A percentile compares a stretch with the other conserved stretches of the same genome.
Evolutionary conservation across 2,797 vertebrate species (phyloP).

Genomic region (Melanotaenia parkinsoni): DNA sequence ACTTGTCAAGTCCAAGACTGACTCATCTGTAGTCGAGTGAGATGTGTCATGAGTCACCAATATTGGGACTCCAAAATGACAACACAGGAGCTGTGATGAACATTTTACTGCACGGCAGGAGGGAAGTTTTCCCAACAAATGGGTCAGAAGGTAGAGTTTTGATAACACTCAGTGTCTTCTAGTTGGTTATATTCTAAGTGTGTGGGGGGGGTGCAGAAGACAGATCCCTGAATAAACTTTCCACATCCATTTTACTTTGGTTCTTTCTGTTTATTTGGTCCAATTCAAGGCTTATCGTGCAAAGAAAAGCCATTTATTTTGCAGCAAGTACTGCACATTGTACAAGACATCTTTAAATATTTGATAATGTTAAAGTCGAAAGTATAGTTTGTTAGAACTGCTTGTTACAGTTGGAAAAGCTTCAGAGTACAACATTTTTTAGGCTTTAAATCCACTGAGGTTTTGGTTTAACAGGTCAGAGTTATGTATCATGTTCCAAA

Average conservation of each 20-base stretch:
- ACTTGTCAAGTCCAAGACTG: slow-evolving; percentile 58
- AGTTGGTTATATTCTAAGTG: slow-evolving; percentile 2
- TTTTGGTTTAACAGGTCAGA: too few relatives aligned
- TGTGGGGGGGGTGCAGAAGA: not conserved
- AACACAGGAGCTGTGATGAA: slow-evolving; percentile 44
- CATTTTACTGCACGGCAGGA: slow-evolving; percentile 43
- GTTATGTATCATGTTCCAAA: not conserved
- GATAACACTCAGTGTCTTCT: not conserved
- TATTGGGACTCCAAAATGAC: slow-evolving; percentile 56
- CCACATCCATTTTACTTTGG: slow-evolving; percentile 8
- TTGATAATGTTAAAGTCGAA: not conserved
- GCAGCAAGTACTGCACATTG: not conserved
- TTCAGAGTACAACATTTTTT: not conserved
- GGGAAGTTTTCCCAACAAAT: slow-evolving; percentile 52
- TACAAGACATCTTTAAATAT: not conserved
- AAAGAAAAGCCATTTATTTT: slow-evolving; percentile 4
- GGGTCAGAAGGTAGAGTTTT: slow-evolving; percentile 34
- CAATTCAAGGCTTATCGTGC: slow-evolving; percentile 1
- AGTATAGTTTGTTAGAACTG: not conserved
- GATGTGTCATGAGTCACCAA: slow-evolving; percentile 70
- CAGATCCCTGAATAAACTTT: slow-evolving; percentile 5
- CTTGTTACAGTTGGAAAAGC: not conserved
- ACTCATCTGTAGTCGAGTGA: slow-evolving; percentile 67
- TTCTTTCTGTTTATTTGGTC: slow-evolving; percentile 11
- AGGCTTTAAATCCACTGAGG: not conserved